Percentiles rank a stretch among this genome's conserved stretches.
phyloP scores from a whole-genome alignment of 2,888 invertebrate species.

The Gryllus longicercus region DNA sequence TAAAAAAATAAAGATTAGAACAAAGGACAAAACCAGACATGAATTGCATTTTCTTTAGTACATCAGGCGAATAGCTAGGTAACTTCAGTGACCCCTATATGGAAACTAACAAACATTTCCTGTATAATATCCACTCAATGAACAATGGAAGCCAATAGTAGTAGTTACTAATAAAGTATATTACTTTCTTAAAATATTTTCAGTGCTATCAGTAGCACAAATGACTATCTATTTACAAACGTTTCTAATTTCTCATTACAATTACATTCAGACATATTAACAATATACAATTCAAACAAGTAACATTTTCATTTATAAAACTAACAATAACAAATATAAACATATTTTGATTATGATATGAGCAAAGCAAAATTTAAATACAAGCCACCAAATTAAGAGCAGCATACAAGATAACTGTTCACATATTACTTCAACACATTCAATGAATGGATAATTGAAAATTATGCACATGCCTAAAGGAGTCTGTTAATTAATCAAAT shows the following conservation, averaged over 20 bases:
- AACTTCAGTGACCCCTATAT: not conserved
- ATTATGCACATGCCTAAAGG: too few relatives aligned
- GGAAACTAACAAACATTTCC: not conserved
- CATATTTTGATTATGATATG: not conserved
- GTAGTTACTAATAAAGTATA: conserved; percentile 6
- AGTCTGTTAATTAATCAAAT: too few relatives aligned
- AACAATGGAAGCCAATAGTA: not conserved
- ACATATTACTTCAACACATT: too few relatives aligned
- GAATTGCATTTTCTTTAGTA: too few relatives aligned
- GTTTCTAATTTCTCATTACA: not conserved
- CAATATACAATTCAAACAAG: conserved; percentile 2
- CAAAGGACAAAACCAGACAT: too few relatives aligned
- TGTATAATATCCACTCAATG: not conserved
- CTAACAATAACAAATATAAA: conserved; percentile 17
- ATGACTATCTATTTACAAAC: conserved; percentile 17
- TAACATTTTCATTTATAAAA: conserved; percentile 11
- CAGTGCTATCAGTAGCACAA: not conserved
- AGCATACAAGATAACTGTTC: too few relatives aligned
- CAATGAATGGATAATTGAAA: too few relatives aligned
- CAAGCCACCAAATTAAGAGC: too few relatives aligned
- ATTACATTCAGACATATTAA: not conserved
- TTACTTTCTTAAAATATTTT: conserved; percentile 6
- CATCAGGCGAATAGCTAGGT: not conserved
- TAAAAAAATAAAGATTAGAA: too few relatives aligned
- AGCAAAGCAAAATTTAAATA: not conserved